Percentiles rank a stretch among this genome's conserved stretches.
phyloP scores from a whole-genome alignment of 2,113 vertebrate genomes.

The Anas platyrhynchos region DNA sequence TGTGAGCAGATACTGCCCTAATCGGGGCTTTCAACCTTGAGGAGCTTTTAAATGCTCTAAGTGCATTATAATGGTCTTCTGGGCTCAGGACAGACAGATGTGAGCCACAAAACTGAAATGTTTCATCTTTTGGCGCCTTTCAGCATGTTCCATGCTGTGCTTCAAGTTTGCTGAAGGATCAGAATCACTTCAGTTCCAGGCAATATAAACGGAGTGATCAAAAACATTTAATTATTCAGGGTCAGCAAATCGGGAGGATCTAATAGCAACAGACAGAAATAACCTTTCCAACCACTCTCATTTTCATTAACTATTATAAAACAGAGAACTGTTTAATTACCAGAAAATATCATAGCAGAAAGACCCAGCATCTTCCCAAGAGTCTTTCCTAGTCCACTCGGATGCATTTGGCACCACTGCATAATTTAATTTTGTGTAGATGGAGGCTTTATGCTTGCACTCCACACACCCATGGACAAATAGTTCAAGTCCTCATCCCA shows the following conservation, averaged over 20 bases:
- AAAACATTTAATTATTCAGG: conserved; percentile 66
- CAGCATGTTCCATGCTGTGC: conserved; percentile 71
- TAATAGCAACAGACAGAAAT: conserved; percentile 64
- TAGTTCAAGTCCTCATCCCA: background rate
- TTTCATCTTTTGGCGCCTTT: conserved; percentile 74
- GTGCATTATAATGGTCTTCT: conserved; percentile 70
- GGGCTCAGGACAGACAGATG: conserved; percentile 71
- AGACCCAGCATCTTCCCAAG: conserved; percentile 51
- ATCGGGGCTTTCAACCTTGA: conserved; percentile 65
- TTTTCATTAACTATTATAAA: conserved; percentile 49
- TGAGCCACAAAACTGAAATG: conserved; percentile 72
- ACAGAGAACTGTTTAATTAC: conserved; percentile 66
- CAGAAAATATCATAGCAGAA: conserved; percentile 54
- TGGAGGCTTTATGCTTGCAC: background rate
- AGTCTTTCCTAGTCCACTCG: conserved; percentile 46
- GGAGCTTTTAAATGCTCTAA: conserved; percentile 68
- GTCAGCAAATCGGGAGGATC: conserved; percentile 58
- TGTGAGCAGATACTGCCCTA: conserved; percentile 51
- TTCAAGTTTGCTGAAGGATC: conserved; percentile 73
- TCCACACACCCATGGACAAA: conserved; percentile 3
- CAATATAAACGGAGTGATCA: conserved; percentile 72
- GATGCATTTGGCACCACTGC: conserved; percentile 38
- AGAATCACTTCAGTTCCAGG: conserved; percentile 73
- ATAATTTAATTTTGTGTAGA: conserved; percentile 50
- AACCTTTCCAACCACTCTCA: conserved; percentile 55